Evolutionary conservation across 2,797 vertebrate species (phyloP).

Genomic region (Propithecus perrieri): DNA sequence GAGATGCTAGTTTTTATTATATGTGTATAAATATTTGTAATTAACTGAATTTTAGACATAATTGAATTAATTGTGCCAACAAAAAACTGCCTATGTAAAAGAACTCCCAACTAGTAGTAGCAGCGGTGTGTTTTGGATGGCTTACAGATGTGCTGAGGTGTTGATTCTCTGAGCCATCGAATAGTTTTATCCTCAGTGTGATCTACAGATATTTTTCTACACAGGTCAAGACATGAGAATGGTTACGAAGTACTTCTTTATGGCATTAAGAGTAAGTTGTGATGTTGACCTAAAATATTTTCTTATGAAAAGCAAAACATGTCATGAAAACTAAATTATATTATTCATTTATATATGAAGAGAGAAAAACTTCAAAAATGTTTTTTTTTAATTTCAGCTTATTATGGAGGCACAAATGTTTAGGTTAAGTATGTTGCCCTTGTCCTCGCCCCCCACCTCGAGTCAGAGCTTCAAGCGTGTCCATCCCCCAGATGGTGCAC

Average conservation of each 20-base stretch:
- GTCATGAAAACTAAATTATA: slow-evolving; percentile 23
- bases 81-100: slow-evolving; percentile 3
- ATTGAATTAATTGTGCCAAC: slow-evolving; percentile 68
- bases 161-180: neutral
- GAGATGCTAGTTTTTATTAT: slow-evolving; percentile 44
- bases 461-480: too few species aligned
- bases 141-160: neutral
- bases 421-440: too few species aligned
- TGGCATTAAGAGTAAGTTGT: slow-evolving; percentile 5
- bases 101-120: neutral
- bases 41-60: slow-evolving; percentile 68
- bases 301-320: slow-evolving; percentile 54
- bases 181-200: neutral
- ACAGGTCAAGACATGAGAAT: neutral
- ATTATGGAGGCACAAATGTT: too few species aligned
- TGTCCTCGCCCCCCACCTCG: too few species aligned
- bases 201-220: neutral
- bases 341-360: neutral
- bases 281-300: slow-evolving; percentile 59
- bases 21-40: slow-evolving; percentile 55
- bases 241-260: neutral
- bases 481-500: too few species aligned
- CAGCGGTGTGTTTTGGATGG: neutral
- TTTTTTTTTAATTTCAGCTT: neutral
- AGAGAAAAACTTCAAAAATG: neutral